Evolutionary conservation across 2,888 invertebrate species (phyloP).

Genomic region (Crematogaster levior): DNA sequence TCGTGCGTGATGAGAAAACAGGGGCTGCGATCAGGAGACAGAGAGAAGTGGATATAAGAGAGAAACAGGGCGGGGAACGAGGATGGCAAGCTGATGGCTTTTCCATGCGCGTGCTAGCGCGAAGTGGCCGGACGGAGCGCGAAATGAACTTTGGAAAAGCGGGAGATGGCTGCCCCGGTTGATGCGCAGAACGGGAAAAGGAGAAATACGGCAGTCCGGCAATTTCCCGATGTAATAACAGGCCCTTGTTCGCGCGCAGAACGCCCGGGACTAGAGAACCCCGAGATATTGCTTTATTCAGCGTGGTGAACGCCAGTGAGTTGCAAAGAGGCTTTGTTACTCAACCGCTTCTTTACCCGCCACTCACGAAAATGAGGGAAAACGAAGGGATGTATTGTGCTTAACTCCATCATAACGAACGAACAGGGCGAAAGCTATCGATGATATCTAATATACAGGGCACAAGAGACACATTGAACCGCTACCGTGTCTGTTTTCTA

Average conservation of each 20-base stretch:
- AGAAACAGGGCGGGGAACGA: background rate
- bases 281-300: slow-evolving; percentile 74
- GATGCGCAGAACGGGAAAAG: background rate
- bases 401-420: slow-evolving; percentile 24
- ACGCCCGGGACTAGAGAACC: slow-evolving; percentile 58
- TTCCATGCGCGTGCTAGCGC: slow-evolving; percentile 26
- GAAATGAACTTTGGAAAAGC: slow-evolving; percentile 46
- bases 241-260: slow-evolving; percentile 65
- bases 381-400: slow-evolving; percentile 8
- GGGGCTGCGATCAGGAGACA: background rate
- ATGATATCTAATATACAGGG: slow-evolving; percentile 18
- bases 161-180: slow-evolving; percentile 9
- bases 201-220: slow-evolving; percentile 57
- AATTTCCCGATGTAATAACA: slow-evolving; percentile 72
- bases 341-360: slow-evolving; percentile 18
- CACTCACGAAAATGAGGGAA: background rate
- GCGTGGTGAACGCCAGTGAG: slow-evolving; percentile 61
- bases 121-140: slow-evolving; percentile 45
- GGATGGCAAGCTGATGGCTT: slow-evolving; percentile 16
- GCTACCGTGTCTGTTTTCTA: background rate
- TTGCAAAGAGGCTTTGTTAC: slow-evolving; percentile 72
- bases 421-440: background rate
- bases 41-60: background rate
- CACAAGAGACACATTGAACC: background rate
- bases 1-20: slow-evolving; percentile 35